phyloP scores from a whole-genome alignment of 2,888 invertebrate species.

The Phengaris arion region DNA sequence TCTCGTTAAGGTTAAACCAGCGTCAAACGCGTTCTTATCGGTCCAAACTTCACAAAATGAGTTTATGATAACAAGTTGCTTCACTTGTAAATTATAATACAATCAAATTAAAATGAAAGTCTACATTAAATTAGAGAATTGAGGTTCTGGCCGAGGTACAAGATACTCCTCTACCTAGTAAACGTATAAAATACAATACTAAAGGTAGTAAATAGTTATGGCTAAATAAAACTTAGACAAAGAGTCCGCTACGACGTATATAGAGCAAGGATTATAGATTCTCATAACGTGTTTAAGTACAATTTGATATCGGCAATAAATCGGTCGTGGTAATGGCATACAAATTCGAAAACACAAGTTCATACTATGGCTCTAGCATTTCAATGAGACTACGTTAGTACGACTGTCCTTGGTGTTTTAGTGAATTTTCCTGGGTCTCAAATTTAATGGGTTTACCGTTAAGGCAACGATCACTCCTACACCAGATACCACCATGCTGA shows the following conservation, averaged over 20 bases:
- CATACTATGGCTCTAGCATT: background rate
- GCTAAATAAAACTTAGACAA: background rate
- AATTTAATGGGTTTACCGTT: background rate
- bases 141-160: too few relatives aligned
- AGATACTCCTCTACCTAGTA: too few relatives aligned
- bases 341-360: constrained; percentile 55
- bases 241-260: background rate
- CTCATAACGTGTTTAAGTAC: constrained; percentile 48
- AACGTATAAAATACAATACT: background rate
- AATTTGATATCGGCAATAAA: constrained; percentile 75
- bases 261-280: background rate
- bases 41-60: too few relatives aligned
- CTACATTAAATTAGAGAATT: too few relatives aligned
- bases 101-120: too few relatives aligned
- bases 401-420: background rate
- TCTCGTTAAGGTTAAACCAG: too few relatives aligned
- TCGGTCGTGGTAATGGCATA: constrained; percentile 63
- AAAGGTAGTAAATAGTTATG: background rate
- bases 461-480: background rate
- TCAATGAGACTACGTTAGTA: constrained; percentile 11
- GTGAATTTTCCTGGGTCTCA: background rate
- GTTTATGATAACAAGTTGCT: too few relatives aligned
- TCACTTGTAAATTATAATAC: too few relatives aligned
- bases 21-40: too few relatives aligned
- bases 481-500: background rate